phyloP scores from a whole-genome alignment of 2,113 vertebrate genomes.

The Anas platyrhynchos region DNA sequence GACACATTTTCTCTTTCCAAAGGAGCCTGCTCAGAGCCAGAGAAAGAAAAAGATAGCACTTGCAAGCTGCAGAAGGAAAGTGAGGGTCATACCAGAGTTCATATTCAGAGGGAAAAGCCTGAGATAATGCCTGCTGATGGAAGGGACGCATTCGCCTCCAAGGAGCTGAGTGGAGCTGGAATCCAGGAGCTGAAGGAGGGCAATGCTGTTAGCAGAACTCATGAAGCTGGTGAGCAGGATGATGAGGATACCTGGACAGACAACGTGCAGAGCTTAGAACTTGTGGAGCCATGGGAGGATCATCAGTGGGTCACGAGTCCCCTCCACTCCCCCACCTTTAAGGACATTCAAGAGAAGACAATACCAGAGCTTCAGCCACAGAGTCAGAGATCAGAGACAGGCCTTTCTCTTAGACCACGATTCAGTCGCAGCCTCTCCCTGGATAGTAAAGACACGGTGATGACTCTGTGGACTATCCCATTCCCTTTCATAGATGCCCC shows the following conservation, averaged over 20 bases:
- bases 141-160: slow-evolving; percentile 3
- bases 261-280: slow-evolving; percentile 84
- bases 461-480: slow-evolving; percentile 71
- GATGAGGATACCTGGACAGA: slow-evolving; percentile 82
- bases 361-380: slow-evolving; percentile 51
- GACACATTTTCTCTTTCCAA: slow-evolving; percentile 22
- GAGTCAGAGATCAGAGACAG: slow-evolving; percentile 42
- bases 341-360: slow-evolving; percentile 76
- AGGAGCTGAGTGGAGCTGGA: slow-evolving; percentile 27
- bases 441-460: slow-evolving; percentile 75
- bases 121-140: slow-evolving; percentile 4
- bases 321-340: slow-evolving; percentile 91
- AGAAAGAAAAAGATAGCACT: neutral
- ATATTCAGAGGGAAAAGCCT: slow-evolving; percentile 26
- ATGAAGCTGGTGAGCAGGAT: slow-evolving; percentile 79
- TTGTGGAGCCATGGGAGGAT: slow-evolving; percentile 94
- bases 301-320: slow-evolving; percentile 97
- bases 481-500: slow-evolving; percentile 56
- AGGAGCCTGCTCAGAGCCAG: neutral
- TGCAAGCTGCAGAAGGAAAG: slow-evolving; percentile 10
- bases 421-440: slow-evolving; percentile 82
- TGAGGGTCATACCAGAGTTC: neutral
- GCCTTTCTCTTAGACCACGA: slow-evolving; percentile 72
- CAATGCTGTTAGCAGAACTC: slow-evolving; percentile 63
- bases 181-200: slow-evolving; percentile 40